Percentiles rank a stretch among this genome's conserved stretches.
phyloP scores from a whole-genome alignment of 2,888 invertebrate species.

The Clitarchus hookeri region DNA sequence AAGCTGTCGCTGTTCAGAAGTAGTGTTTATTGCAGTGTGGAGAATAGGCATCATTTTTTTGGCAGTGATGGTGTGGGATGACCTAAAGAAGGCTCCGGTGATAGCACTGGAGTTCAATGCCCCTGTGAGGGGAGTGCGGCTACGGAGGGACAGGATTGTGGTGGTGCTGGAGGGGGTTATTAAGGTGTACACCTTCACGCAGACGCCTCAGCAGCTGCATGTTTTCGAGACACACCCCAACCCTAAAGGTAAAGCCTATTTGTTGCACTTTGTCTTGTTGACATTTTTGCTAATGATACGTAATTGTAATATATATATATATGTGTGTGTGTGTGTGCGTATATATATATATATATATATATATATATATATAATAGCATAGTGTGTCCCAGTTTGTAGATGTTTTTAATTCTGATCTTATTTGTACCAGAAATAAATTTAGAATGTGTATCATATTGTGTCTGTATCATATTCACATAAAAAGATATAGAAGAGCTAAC shows the following conservation, averaged over 20 bases:
- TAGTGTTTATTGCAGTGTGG: neutral
- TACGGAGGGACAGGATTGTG: slow-evolving; percentile 94
- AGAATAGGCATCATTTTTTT: too few species aligned
- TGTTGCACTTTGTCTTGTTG: neutral
- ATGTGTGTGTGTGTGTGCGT: too few species aligned
- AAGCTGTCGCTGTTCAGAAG: too few species aligned
- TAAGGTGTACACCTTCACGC: slow-evolving; percentile 97
- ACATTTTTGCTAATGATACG: neutral
- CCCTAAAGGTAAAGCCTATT: slow-evolving; percentile 68
- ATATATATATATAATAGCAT: too few species aligned
- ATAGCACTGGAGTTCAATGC: slow-evolving; percentile 94
- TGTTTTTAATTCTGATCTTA: too few species aligned
- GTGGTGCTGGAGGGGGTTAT: slow-evolving; percentile 93
- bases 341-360: too few species aligned
- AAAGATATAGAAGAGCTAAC: too few species aligned
- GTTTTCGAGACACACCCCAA: slow-evolving; percentile 96
- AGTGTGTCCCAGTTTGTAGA: too few species aligned
- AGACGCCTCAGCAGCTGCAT: slow-evolving; percentile 91
- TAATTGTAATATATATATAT: neutral
- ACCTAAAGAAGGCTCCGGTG: slow-evolving; percentile 91
- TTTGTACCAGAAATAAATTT: too few species aligned
- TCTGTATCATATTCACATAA: neutral
- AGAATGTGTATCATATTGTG: neutral
- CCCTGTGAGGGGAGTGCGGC: slow-evolving; percentile 88
- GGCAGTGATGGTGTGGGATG: slow-evolving; percentile 96